These are phyloP conservation scores for Eurystomus gularis DNA, from an alignment of 2,113 vertebrate genomes.

Conservation along the genomic window DNA sequence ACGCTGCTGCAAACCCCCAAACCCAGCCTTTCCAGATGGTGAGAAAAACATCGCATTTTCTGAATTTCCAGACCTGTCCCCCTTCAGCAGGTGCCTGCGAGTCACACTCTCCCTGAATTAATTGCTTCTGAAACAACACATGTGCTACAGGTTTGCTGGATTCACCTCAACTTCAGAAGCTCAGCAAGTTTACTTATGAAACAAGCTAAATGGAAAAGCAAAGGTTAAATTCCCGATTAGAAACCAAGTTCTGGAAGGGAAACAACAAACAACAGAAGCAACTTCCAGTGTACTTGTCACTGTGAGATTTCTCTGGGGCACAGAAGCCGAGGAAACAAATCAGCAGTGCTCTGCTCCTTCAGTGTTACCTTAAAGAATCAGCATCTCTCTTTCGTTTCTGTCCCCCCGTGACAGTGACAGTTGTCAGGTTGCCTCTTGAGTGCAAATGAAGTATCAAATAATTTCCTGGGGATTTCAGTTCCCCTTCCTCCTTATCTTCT, in stretches of 20 bases:
- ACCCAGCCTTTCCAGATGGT: neutral
- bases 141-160: neutral
- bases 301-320: conserved; percentile 50
- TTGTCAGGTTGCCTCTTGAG: conserved; percentile 26
- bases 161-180: neutral
- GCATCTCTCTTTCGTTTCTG: neutral
- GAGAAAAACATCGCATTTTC: neutral
- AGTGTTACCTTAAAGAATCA: conserved; percentile 21
- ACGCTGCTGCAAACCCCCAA: neutral
- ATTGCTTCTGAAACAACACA: fast-evolving
- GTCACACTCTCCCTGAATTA: neutral
- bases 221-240: conserved; percentile 39
- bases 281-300: conserved; percentile 24
- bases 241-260: conserved; percentile 5
- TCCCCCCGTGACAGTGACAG: neutral
- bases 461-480: conserved; percentile 59
- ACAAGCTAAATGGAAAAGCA: neutral
- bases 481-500: conserved; percentile 64
- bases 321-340: conserved; percentile 9
- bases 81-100: neutral
- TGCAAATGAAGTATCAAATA: conserved; percentile 43
- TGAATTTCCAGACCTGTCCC: neutral
- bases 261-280: conserved; percentile 35
- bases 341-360: neutral
- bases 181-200: neutral